Base-by-base conservation (phyloP, 2,113 vertebrate species). In the Esox niger region DNA sequence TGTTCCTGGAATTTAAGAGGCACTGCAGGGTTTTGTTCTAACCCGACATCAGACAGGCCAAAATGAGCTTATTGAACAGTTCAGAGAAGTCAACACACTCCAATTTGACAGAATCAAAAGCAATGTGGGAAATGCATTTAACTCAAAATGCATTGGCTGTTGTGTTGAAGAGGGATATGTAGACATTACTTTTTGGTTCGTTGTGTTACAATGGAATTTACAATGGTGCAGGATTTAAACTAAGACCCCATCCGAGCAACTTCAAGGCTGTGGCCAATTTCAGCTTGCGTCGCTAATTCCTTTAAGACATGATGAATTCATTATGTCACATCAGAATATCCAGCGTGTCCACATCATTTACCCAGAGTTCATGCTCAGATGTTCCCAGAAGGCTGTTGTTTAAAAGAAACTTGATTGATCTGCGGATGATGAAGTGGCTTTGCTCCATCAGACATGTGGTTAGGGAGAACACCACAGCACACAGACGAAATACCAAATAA, bases 401-500 rank as follows among this genome's bases (percentile, higher is more conserved):
- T 76, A 30, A 21, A 13, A 69, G 67, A 58, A n/a, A n/a, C 71
- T 78, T 75, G 64, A 65, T 27, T 58, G 55, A 57, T 27, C 55
- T 3, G 11, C 13, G 11, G 55, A 57, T 57, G 10, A 57, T 27
- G 13, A 30, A 57, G 55, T 15, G 10, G 13, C 20, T n/a, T 13
- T 23, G 17, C 25, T 27, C 35, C 55, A 27, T 25, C 11, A 57
- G 11, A 27, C 26, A 1, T 27, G 59, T 66, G 73, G 47, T 10
- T 30, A 66, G 62, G 0, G 43, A 71, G 73, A 83, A 81, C 56
- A 69, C 68, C 64, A 38, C 35, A 38, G 5, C 5, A 38, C 66
- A 71, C 65, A 64, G 67, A 79, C 74, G 78, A 77, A 78, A 78
- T 56, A 46, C 20, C 70, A 67, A 73, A 82, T 75, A 70, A 77